Conservation (phyloP, 2,113 vertebrate genomes). For the Dasyornis broadbenti region DNA sequence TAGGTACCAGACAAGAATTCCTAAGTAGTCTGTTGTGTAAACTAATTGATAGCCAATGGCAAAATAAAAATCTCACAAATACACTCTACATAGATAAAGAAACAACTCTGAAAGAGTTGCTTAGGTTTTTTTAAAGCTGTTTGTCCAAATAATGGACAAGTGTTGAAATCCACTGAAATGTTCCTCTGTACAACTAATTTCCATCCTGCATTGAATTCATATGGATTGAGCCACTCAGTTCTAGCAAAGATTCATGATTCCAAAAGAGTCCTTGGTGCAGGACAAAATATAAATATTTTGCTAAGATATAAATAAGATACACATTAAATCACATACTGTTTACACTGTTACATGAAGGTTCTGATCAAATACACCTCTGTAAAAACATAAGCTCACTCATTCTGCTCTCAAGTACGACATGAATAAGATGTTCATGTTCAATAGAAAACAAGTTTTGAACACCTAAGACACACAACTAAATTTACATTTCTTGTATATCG, state of each 20-base stretch:
- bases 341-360: background rate
- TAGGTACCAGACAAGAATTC: background rate
- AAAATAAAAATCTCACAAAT: background rate
- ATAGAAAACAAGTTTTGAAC: background rate
- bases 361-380: background rate
- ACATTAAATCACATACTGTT: background rate
- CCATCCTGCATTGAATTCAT: background rate
- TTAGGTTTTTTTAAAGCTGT: background rate
- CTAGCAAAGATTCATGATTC: background rate
- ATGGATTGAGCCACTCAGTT: background rate
- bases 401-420: background rate
- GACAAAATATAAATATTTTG: background rate
- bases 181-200: background rate
- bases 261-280: background rate
- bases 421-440: fast-evolving
- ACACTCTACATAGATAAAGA: fast-evolving
- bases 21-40: background rate
- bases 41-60: background rate
- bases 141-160: background rate
- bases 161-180: background rate
- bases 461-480: too few species aligned
- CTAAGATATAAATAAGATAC: background rate
- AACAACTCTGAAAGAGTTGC: background rate
- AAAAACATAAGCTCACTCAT: background rate
- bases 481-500: background rate